A percentile compares a stretch with the other conserved stretches of the same genome.
Evolutionary conservation across 2,113 vertebrate genomes (phyloP).

Genomic region (Larimichthys polyactis): DNA sequence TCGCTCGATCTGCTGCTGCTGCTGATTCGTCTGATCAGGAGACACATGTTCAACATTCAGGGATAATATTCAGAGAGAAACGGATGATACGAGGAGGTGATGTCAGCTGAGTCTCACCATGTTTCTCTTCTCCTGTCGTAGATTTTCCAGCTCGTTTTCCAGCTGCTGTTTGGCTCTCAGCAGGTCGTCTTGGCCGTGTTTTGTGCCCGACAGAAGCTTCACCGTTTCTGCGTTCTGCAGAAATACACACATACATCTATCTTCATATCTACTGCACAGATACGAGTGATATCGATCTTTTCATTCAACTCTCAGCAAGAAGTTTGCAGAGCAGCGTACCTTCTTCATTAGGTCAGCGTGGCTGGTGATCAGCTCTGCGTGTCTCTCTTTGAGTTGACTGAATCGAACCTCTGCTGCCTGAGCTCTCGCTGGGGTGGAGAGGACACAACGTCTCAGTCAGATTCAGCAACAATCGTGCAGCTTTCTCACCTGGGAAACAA

Average conservation of each 20-base stretch:
- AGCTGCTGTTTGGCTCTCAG: constrained; percentile 87
- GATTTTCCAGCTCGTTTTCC: constrained; percentile 84
- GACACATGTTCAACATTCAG: not conserved
- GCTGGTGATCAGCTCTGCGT: constrained; percentile 93
- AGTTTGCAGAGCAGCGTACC: constrained; percentile 74
- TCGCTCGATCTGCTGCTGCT: constrained; percentile 70
- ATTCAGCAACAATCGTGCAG: not conserved
- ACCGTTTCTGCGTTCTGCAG: constrained; percentile 91
- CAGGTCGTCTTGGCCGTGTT: constrained; percentile 87
- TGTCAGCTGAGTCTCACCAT: constrained; percentile 47
- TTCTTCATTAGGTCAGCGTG: constrained; percentile 94
- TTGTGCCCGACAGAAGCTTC: constrained; percentile 85
- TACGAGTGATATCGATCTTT: not conserved
- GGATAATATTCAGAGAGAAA: not conserved
- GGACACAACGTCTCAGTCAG: not conserved
- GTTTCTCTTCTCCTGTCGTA: constrained; percentile 83
- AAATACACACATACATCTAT: not conserved
- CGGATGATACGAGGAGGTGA: too few species aligned
- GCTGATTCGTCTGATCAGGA: constrained; percentile 56
- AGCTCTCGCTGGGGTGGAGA: constrained; percentile 85
- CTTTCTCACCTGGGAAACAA: not conserved
- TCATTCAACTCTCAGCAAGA: too few species aligned
- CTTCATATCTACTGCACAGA: too few species aligned
- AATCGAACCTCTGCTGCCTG: constrained; percentile 93
- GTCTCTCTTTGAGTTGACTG: constrained; percentile 94